Evolutionary conservation across 2,888 invertebrate genomes (phyloP).

Genomic region (Hypselothyrea guttata): DNA sequence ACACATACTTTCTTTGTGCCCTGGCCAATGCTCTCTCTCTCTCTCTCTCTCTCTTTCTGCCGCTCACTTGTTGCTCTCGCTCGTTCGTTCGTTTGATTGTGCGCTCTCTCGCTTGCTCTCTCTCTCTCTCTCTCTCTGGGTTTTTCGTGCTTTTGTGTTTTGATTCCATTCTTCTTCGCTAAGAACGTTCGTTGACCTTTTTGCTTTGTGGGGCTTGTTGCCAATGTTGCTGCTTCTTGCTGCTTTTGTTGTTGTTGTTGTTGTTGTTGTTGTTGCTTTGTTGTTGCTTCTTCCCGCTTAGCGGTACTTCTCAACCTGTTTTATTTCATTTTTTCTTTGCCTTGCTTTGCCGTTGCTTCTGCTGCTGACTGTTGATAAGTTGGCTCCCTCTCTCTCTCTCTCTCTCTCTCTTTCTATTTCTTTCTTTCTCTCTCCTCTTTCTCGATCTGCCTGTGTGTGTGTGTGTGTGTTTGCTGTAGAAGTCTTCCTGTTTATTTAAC

Average conservation of each 20-base stretch:
- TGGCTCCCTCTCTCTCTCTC: too few relatives aligned
- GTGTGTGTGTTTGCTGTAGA: conserved; percentile 63
- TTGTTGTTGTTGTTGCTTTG: conserved; percentile 18
- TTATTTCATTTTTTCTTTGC: conserved; percentile 49
- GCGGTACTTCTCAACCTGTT: conserved; percentile 78
- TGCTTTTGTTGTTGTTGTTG: conserved; percentile 52
- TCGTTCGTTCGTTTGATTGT: conserved; percentile 7
- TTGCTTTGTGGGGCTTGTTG: conserved; percentile 54
- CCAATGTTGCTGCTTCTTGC: conserved; percentile 16
- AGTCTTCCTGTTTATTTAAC: conserved; percentile 76
- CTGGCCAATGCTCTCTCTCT: neutral
- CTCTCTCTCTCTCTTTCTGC: neutral
- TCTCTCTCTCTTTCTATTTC: conserved; percentile 23
- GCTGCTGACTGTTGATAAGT: conserved; percentile 60
- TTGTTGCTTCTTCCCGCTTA: conserved; percentile 61
- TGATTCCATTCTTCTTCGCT: conserved; percentile 80
- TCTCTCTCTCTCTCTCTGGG: conserved; percentile 43
- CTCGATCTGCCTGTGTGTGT: conserved; percentile 23
- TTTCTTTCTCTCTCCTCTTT: conserved; percentile 1
- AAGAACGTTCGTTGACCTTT: conserved; percentile 81
- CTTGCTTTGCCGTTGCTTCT: conserved; percentile 19
- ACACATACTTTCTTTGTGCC: too few relatives aligned
- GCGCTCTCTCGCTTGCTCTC: conserved; percentile 35
- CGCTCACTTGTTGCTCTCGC: conserved; percentile 2
- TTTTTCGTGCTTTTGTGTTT: conserved; percentile 80